phyloP scores from a whole-genome alignment of 1,140 invertebrate genomes.

The Sitodiplosis mosellana region DNA sequence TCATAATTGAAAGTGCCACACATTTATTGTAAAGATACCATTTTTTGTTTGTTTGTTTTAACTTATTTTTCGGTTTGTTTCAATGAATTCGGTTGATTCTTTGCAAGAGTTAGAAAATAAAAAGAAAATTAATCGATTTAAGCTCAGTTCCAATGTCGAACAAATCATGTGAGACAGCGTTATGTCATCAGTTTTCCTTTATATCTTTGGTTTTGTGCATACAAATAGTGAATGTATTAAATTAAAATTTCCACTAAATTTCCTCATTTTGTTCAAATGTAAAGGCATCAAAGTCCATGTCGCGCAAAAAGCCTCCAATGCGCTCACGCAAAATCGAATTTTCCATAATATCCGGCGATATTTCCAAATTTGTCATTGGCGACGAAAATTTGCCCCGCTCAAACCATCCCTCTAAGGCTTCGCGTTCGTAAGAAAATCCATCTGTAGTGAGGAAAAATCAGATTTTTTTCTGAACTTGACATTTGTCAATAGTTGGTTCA shows the following conservation, averaged over 20 bases:
- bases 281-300: constrained; percentile 6
- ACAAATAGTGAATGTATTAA: too few relatives aligned
- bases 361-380: constrained; percentile 53
- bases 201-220: too few relatives aligned
- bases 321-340: constrained; percentile 27
- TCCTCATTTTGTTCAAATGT: neutral
- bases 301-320: constrained; percentile 4
- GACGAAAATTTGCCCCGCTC: constrained; percentile 47
- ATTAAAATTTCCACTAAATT: too few relatives aligned
- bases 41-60: neutral
- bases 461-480: neutral
- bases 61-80: neutral
- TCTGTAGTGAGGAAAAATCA: constrained; percentile 29
- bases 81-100: neutral
- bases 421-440: constrained; percentile 58
- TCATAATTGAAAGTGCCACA: too few relatives aligned
- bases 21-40: too few relatives aligned
- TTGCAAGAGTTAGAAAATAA: too few relatives aligned
- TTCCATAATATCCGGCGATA: constrained; percentile 34
- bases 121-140: too few relatives aligned
- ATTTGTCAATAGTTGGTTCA: too few relatives aligned
- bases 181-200: too few relatives aligned
- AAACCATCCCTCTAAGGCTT: constrained; percentile 59
- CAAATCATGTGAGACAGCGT: too few relatives aligned
- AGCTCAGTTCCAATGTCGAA: too few relatives aligned